Conservation (phyloP, 1,140 invertebrate species). For the Conus ventricosus region DNA sequence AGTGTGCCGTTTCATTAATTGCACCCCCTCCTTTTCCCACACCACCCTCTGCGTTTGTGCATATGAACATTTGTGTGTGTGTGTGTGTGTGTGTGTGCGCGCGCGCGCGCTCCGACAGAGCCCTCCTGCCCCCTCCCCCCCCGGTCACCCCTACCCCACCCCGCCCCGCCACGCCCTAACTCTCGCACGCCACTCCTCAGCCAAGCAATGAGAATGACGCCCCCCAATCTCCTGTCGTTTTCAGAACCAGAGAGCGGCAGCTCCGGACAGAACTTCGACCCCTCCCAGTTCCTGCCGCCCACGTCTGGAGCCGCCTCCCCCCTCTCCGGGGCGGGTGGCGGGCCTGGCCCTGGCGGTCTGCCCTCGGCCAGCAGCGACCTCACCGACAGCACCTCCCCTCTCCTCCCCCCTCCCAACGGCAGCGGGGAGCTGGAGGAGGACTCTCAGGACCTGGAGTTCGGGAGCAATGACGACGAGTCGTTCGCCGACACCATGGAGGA, state of each 20-base stretch:
- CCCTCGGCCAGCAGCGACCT: background rate
- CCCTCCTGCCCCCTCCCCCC: no score
- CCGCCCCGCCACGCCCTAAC: no score
- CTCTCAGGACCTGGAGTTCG: slow-evolving; percentile 7
- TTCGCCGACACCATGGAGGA: background rate
- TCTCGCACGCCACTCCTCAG: no score
- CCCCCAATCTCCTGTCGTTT: background rate
- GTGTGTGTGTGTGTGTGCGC: no score
- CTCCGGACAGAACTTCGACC: background rate
- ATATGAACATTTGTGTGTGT: no score
- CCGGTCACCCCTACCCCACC: no score
- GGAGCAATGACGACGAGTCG: background rate
- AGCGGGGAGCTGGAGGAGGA: background rate
- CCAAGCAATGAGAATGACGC: no score
- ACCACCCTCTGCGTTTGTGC: no score
- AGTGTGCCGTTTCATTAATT: no score
- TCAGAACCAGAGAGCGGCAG: slow-evolving; percentile 15
- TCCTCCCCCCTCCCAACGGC: background rate
- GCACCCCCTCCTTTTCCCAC: no score
- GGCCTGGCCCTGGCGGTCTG: background rate
- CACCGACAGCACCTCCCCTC: background rate
- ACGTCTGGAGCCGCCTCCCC: background rate
- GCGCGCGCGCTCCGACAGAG: no score
- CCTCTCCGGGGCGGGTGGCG: background rate
- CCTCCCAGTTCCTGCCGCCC: slow-evolving; percentile 8